These are phyloP conservation scores for Drosophila equinoxialis DNA, from an alignment of 1,140 invertebrate genomes.

Conservation along the genomic window DNA sequence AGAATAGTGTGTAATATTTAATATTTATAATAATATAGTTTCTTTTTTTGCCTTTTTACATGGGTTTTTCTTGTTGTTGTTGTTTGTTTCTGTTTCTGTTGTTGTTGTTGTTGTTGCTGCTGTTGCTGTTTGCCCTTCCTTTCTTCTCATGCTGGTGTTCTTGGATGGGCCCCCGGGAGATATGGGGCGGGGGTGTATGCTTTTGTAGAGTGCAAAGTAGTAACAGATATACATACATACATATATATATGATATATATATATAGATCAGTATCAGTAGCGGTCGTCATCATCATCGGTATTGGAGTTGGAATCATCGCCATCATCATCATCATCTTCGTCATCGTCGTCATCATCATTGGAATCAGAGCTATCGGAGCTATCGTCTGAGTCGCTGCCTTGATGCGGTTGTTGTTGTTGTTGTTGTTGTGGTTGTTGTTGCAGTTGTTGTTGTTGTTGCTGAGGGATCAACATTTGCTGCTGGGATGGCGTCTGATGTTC, in stretches of 20 bases:
- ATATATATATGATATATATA: slow-evolving; percentile 22
- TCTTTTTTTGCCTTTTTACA: slow-evolving; percentile 72
- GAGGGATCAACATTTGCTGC: slow-evolving; percentile 15
- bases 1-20: slow-evolving; percentile 59
- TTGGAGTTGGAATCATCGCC: slow-evolving; percentile 70
- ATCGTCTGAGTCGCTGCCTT: slow-evolving; percentile 70
- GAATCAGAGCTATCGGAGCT: slow-evolving; percentile 75
- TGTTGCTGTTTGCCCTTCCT: background rate
- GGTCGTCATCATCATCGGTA: slow-evolving; percentile 69
- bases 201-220: slow-evolving; percentile 26
- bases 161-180: background rate
- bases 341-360: slow-evolving; percentile 71
- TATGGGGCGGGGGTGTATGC: background rate
- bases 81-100: background rate
- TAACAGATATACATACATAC: slow-evolving; percentile 41
- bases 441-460: slow-evolving; percentile 34
- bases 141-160: background rate
- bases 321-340: slow-evolving; percentile 58
- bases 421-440: slow-evolving; percentile 35
- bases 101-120: too few relatives aligned
- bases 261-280: slow-evolving; percentile 59
- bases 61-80: slow-evolving; percentile 39
- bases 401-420: slow-evolving; percentile 34
- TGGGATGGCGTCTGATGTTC: slow-evolving; percentile 23
- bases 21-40: slow-evolving; percentile 63